Evolutionary conservation across 2,888 invertebrate genomes (phyloP).

Genomic region (Troglohyphantes excavatus): DNA sequence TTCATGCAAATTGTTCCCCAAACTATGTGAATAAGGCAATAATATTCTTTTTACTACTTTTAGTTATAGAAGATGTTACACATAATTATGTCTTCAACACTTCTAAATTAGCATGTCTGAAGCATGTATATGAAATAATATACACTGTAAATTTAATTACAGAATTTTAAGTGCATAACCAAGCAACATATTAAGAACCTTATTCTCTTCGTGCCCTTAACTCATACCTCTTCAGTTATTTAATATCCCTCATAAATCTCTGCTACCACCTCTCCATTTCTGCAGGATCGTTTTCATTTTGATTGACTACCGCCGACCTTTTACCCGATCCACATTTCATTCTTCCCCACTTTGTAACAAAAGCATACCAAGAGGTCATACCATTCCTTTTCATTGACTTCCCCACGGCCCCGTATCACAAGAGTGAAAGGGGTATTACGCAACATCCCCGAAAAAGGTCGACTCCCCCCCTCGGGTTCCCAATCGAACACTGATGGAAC

Average conservation of each 20-base stretch:
- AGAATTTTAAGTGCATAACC: no score
- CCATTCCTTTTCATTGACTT: not conserved
- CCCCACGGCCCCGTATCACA: slow-evolving; percentile 7
- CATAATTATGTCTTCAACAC: no score
- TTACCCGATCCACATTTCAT: slow-evolving; percentile 33
- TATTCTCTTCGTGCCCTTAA: no score
- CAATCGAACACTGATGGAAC: slow-evolving; percentile 41
- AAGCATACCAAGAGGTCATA: slow-evolving; percentile 49
- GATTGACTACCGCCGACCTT: slow-evolving; percentile 15
- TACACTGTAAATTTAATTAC: no score
- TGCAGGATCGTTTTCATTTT: not conserved
- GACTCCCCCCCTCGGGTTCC: slow-evolving; percentile 19
- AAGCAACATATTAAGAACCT: no score
- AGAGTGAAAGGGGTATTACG: slow-evolving; percentile 52
- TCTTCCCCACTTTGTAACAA: slow-evolving; percentile 25
- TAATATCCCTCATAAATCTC: not conserved
- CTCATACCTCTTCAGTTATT: no score
- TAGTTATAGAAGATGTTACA: no score
- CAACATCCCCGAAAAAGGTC: slow-evolving; percentile 36
- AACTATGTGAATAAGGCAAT: no score
- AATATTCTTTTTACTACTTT: no score
- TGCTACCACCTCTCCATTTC: not conserved
- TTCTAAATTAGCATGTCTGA: no score
- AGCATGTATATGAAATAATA: no score
- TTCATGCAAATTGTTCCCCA: no score